Percentiles rank a stretch among this genome's conserved stretches.
Evolutionary conservation across 2,888 invertebrate species (phyloP).

Genomic region (Metallyticus violacea): DNA sequence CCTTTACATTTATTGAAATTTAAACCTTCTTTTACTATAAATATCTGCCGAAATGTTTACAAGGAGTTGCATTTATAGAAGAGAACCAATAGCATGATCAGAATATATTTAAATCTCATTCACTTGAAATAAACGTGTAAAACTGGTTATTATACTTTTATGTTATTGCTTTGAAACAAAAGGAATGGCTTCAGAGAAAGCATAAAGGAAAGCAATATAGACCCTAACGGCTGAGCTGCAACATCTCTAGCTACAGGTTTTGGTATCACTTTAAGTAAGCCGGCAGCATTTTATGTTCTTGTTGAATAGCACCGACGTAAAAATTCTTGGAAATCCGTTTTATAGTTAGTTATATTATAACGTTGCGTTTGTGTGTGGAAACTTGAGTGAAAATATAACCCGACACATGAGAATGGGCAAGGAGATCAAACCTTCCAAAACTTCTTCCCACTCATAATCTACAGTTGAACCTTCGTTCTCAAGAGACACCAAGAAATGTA

Average conservation of each 20-base stretch:
- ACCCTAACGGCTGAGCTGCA: no score
- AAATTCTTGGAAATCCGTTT: background rate
- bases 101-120: no score
- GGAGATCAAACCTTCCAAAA: background rate
- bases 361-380: background rate
- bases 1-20: no score
- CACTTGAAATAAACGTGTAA: no score
- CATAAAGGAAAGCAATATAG: background rate
- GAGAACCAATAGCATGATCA: no score
- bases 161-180: no score
- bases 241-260: background rate
- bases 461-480: background rate
- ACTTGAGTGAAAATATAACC: background rate
- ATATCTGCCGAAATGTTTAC: no score
- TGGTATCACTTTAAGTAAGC: background rate
- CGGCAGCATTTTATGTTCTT: background rate
- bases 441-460: background rate
- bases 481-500: background rate
- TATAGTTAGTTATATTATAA: background rate
- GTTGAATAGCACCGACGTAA: background rate
- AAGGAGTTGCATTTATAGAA: no score
- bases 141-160: no score
- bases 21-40: no score
- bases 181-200: no score
- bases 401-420: background rate